These are phyloP conservation scores for Epizoanthus ramosus DNA, from an alignment of 92 coral and sea anemone genomes.

Conservation along the genomic window DNA sequence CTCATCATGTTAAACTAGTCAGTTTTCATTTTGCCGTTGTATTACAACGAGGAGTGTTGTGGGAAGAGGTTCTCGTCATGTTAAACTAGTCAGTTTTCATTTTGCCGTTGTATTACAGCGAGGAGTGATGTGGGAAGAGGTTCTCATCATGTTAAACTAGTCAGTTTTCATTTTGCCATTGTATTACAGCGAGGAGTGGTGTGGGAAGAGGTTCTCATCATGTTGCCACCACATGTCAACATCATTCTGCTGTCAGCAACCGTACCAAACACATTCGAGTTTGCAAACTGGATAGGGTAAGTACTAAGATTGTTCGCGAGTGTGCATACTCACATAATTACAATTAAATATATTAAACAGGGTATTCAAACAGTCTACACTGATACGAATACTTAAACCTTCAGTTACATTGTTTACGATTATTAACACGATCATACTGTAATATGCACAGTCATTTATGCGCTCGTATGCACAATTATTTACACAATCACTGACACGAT, in stretches of 20 bases:
- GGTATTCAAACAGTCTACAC: too few species aligned
- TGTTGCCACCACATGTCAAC: constrained; percentile 96
- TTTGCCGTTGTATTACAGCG: constrained; percentile 56
- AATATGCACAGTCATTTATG: too few species aligned
- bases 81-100: constrained; percentile 13
- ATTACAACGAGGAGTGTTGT: constrained; percentile 91
- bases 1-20: background rate
- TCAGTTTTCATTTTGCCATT: background rate
- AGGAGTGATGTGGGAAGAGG: constrained; percentile 99
- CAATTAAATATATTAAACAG: too few species aligned
- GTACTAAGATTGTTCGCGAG: constrained; percentile 11
- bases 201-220: constrained; percentile 97
- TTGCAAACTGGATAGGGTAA: constrained; percentile 99
- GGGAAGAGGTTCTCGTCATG: constrained; percentile 99
- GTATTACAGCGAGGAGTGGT: constrained; percentile 89
- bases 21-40: background rate
- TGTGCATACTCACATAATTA: too few species aligned
- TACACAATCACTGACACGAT: too few species aligned
- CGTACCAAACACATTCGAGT: constrained; percentile 95
- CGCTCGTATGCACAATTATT: too few species aligned
- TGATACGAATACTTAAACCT: too few species aligned
- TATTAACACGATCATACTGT: too few species aligned
- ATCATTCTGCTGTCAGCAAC: constrained; percentile 94
- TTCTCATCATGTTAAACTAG: constrained; percentile 76
- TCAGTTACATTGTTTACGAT: too few species aligned